Evolutionary conservation across 2,113 vertebrate genomes (phyloP).

Genomic region (Caloenas nicobarica): DNA sequence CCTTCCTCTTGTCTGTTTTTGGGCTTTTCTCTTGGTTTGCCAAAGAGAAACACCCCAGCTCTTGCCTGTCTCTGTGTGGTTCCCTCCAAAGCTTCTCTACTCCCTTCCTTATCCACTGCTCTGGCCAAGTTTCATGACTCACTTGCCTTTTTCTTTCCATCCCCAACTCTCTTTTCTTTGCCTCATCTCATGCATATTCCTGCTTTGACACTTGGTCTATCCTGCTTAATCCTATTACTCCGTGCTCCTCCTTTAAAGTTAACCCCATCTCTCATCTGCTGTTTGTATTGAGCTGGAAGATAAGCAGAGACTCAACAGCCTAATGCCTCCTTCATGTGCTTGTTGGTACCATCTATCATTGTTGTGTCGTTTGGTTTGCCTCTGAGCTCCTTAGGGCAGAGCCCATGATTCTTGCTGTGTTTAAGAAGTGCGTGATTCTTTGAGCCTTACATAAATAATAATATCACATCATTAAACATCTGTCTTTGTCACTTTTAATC

Average conservation of each 20-base stretch:
- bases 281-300: slow-evolving; percentile 24
- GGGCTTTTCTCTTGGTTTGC: background rate
- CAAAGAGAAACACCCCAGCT: slow-evolving; percentile 11
- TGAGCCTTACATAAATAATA: slow-evolving; percentile 35
- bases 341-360: background rate
- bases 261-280: slow-evolving; percentile 22
- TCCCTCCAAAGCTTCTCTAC: slow-evolving; percentile 7
- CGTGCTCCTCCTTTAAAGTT: slow-evolving; percentile 6
- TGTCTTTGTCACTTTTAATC: slow-evolving; percentile 9
- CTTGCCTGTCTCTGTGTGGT: slow-evolving; percentile 8
- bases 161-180: slow-evolving; percentile 46
- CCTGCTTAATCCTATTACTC: slow-evolving; percentile 41
- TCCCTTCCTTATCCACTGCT: slow-evolving; percentile 37
- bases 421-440: slow-evolving; percentile 6
- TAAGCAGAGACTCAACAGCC: background rate
- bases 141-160: slow-evolving; percentile 45
- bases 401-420: background rate
- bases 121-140: slow-evolving; percentile 58
- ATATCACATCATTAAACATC: background rate
- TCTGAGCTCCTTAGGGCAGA: slow-evolving; percentile 33
- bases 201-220: slow-evolving; percentile 28
- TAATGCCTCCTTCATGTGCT: background rate
- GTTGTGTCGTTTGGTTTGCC: slow-evolving; percentile 23
- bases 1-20: slow-evolving; percentile 13
- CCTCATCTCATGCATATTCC: slow-evolving; percentile 39